Evolutionary conservation across 2,113 vertebrate genomes (phyloP), one percentile per base, ranked within the genome.

Genomic region (Hippocampus comes): DNA sequence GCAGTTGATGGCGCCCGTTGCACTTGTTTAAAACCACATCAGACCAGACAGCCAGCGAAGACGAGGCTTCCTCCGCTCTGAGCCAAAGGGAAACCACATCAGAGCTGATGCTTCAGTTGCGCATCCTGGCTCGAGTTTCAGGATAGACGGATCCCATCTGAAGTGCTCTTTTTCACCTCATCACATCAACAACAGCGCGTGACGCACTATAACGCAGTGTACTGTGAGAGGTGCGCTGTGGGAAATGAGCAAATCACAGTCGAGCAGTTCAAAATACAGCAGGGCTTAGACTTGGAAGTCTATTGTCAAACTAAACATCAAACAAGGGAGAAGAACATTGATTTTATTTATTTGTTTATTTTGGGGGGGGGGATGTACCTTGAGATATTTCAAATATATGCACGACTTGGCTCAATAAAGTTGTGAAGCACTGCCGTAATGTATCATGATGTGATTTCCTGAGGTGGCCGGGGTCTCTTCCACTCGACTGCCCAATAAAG

Each of bases 1-100:
- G 5, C 21, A 63, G 73, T 59, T 75, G 75, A 87, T 85, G 81
- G 78, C 79, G 86, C 78, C 78, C 89, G 83, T 59, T 65, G 89
- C 86, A 88, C 90, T 89, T 89, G 76, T 89, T 85, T 83, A 82
- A 82, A 90, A 91, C 87, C 89, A 82, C 89, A 90, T 87, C 87
- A 84, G 78, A 71, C 82, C 75, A 74, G 84, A 82, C 77, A 55
- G 77, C 73, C 56, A 71, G 68, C 82, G 73, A 85, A 81, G 78
- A 86, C 78, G 82, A 91, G 80, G 84, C 84, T 88, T 89, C 78
- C 84, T 87, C 68, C 64, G 53, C 86, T 88, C 71, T 66, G 65
- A 73, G 80, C 79, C 81, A 73, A 84, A 75, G 55, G 69, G 76
- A 84, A 82, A 83, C 82, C 80, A 25, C 79, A 88, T 80, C 76